These are phyloP conservation scores for Mongoloraphidia duomilia DNA, from an alignment of 2,888 invertebrate genomes.

Conservation along the genomic window DNA sequence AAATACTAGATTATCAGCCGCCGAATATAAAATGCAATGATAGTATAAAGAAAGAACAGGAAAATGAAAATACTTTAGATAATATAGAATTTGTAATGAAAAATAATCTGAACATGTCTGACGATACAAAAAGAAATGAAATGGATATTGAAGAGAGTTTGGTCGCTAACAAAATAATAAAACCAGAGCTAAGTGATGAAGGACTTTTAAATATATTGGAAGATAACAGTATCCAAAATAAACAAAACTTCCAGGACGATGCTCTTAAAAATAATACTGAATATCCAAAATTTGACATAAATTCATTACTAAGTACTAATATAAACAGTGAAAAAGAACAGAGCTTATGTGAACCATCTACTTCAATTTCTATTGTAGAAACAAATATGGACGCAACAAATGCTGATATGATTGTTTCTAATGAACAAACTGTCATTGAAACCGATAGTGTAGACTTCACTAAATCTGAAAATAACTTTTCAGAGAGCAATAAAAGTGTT, in stretches of 20 bases:
- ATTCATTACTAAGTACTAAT: constrained; percentile 16
- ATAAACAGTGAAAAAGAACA: neutral
- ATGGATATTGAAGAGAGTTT: neutral
- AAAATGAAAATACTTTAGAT: neutral
- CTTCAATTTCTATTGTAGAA: too few species aligned
- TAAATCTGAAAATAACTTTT: too few species aligned
- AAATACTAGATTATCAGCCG: neutral
- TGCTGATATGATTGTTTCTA: too few species aligned
- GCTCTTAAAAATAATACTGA: constrained; percentile 4
- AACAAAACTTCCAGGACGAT: neutral
- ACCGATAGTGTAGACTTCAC: too few species aligned
- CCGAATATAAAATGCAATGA: neutral
- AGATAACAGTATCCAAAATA: neutral
- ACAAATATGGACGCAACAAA: too few species aligned
- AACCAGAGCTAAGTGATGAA: neutral
- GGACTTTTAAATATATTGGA: constrained; percentile 3
- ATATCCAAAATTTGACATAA: constrained; percentile 18
- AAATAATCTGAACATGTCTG: neutral
- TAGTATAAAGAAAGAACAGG: neutral
- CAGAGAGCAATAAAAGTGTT: too few species aligned
- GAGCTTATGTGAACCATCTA: neutral
- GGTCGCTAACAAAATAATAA: neutral
- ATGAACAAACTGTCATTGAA: too few species aligned
- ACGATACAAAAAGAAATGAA: neutral
- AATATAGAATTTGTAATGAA: constrained; percentile 5